phyloP scores from a whole-genome alignment of 2,797 vertebrate genomes.

The Aeoliscus strigatus region DNA sequence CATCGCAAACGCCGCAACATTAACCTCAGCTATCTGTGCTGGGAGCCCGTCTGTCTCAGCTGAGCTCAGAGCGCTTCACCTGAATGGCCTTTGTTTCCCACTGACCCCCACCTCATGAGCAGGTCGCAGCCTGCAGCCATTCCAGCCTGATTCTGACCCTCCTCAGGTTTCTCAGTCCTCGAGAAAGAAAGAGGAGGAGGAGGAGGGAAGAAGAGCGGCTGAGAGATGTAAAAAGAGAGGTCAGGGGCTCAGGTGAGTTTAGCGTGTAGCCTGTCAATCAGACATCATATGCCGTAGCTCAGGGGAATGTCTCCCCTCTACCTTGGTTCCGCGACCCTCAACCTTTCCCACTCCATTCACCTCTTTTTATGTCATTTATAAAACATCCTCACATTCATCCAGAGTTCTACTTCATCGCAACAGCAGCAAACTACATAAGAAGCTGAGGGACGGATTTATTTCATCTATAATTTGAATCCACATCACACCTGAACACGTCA shows the following conservation, averaged over 20 bases:
- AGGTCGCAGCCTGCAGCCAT: conserved; percentile 72
- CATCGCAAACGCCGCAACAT: conserved; percentile 61
- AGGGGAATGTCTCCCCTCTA: conserved; percentile 41
- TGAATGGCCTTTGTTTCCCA: conserved; percentile 77
- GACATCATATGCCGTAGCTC: conserved; percentile 47
- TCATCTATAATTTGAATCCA: too few relatives aligned
- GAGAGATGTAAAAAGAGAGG: conserved; percentile 54
- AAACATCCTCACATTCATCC: too few relatives aligned
- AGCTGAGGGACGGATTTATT: too few relatives aligned
- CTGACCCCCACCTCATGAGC: conserved; percentile 63
- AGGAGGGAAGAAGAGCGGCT: conserved; percentile 27
- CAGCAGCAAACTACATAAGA: background rate
- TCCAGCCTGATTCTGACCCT: conserved; percentile 65
- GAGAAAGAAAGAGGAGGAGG: conserved; percentile 19
- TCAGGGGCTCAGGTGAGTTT: conserved; percentile 69
- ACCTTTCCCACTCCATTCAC: conserved; percentile 29
- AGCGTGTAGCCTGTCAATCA: conserved; percentile 71
- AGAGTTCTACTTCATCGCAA: conserved; percentile 5
- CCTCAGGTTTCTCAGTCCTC: conserved; percentile 68
- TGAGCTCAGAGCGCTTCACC: conserved; percentile 62
- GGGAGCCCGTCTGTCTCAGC: conserved; percentile 66
- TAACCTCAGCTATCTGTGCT: conserved; percentile 63
- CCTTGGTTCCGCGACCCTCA: conserved; percentile 26
- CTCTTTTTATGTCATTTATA: conserved; percentile 28
- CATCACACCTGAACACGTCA: too few relatives aligned